phyloP scores from a whole-genome alignment of 2,113 vertebrate genomes.

The Aleadryas rufinucha region DNA sequence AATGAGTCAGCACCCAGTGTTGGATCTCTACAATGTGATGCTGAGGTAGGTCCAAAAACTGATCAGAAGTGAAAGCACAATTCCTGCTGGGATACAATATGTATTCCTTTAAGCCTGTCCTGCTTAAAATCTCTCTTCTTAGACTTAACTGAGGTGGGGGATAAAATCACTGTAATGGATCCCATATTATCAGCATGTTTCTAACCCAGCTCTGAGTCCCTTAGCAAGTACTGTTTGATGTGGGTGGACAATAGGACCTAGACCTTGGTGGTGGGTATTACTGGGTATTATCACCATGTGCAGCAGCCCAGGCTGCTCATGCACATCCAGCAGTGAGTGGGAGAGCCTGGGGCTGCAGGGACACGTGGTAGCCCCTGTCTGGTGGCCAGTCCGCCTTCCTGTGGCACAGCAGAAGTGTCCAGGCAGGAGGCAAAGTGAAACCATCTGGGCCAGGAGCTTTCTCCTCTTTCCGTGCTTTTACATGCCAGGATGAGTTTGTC shows the following conservation, averaged over 20 bases:
- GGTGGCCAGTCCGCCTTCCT: background rate
- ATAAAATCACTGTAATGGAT: background rate
- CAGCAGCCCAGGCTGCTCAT: background rate
- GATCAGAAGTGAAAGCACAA: background rate
- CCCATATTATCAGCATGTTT: background rate
- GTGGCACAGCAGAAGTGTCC: background rate
- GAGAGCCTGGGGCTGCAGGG: background rate
- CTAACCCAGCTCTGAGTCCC: background rate
- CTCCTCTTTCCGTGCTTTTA: fast-evolving
- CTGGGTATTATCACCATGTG: fast-evolving
- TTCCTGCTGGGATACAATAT: background rate
- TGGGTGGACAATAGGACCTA: fast-evolving
- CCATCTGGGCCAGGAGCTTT: background rate
- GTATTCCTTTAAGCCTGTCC: background rate
- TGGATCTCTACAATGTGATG: background rate
- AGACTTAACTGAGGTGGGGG: background rate
- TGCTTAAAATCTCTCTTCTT: background rate
- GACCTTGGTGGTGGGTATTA: fast-evolving
- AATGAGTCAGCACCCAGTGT: fast-evolving
- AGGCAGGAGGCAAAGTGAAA: background rate
- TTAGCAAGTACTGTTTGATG: background rate
- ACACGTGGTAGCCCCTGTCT: fast-evolving
- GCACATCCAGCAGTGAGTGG: background rate
- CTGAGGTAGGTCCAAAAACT: background rate
- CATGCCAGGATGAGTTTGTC: background rate